These are phyloP conservation scores for Doryteuthis pealeii DNA, from an alignment of 1,140 invertebrate genomes.

Conservation along the genomic window DNA sequence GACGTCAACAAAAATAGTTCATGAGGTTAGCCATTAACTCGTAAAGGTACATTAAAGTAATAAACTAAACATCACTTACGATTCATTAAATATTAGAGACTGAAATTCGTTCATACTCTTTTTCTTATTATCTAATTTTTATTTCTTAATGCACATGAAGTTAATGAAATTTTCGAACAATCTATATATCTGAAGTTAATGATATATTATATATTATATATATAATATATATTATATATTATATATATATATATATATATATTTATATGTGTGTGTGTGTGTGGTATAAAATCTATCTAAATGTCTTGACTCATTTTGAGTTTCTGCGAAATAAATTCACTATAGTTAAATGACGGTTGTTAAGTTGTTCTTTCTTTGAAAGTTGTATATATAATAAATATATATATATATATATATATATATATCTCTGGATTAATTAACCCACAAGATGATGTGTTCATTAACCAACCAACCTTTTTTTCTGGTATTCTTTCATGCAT, in stretches of 20 bases:
- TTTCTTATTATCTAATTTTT: not conserved
- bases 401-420: too few species aligned
- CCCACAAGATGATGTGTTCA: not conserved
- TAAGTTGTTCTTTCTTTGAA: not conserved
- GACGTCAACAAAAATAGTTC: not conserved
- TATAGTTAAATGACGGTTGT: not conserved
- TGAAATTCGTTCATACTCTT: not conserved
- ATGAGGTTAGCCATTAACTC: not conserved
- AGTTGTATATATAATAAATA: not conserved
- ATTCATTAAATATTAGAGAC: not conserved
- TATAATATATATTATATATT: not conserved
- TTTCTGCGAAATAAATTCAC: not conserved
- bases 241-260: not conserved
- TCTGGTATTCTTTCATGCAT: conserved; percentile 92
- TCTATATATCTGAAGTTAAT: not conserved
- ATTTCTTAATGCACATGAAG: not conserved
- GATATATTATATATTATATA: not conserved
- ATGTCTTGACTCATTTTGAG: not conserved
- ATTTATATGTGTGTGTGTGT: not conserved
- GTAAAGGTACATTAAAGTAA: not conserved
- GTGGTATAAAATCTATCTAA: not conserved
- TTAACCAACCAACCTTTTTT: conserved; percentile 75
- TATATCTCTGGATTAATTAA: too few species aligned
- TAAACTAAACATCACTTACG: not conserved
- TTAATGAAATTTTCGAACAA: not conserved